These are phyloP conservation scores for Branchellion lobata DNA, from an alignment of 2,888 invertebrate genomes.

Conservation along the genomic window DNA sequence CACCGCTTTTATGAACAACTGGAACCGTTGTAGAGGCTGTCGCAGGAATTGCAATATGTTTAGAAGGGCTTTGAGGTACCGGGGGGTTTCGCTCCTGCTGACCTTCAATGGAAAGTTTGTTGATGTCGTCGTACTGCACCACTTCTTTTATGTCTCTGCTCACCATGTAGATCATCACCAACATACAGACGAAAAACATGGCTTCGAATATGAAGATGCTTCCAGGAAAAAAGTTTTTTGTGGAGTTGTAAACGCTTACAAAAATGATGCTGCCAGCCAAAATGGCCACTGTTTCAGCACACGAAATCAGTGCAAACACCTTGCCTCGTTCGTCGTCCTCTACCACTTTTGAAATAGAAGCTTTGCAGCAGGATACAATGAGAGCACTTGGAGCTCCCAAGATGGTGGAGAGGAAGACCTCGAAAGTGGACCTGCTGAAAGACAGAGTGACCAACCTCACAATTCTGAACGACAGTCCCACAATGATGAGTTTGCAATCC, in stretches of 20 bases:
- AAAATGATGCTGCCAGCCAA: conserved; percentile 58
- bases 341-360: conserved; percentile 59
- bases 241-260: conserved; percentile 57
- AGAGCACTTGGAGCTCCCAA: conserved; percentile 58
- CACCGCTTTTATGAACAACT: not conserved
- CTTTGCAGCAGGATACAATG: conserved; percentile 57
- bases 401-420: conserved; percentile 58
- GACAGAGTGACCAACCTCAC: conserved; percentile 55
- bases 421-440: conserved; percentile 55
- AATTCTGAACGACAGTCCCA: conserved; percentile 58
- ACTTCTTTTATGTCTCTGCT: conserved; percentile 46
- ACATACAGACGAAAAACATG: conserved; percentile 41
- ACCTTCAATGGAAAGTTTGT: conserved; percentile 2
- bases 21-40: too few relatives aligned
- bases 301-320: conserved; percentile 58
- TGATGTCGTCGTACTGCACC: conserved; percentile 42
- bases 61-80: not conserved
- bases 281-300: conserved; percentile 59
- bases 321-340: conserved; percentile 59
- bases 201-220: conserved; percentile 56
- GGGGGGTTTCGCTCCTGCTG: not conserved
- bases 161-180: conserved; percentile 37
- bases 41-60: too few relatives aligned
- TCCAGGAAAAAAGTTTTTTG: conserved; percentile 57
- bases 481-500: conserved; percentile 57